Base-by-base conservation (phyloP, 2,797 vertebrate genomes). In the Leptoclinus maculatus region DNA sequence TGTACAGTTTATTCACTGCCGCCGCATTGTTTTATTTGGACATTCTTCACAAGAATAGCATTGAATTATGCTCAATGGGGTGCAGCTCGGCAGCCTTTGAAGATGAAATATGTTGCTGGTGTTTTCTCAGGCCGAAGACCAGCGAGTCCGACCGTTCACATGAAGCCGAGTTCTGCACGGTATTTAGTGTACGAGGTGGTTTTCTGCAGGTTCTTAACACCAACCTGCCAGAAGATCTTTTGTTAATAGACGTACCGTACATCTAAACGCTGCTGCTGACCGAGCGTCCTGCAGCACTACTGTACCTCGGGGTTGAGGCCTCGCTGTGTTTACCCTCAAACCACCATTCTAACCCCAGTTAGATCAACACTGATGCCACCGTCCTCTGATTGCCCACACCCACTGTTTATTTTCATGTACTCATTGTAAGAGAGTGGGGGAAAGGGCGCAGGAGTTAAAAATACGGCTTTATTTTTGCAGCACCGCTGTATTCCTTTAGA, bases 21-120 rank as follows among this genome's bases (percentile, higher is more conserved):
- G 89, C 88, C 34, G 81, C 88, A 84, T 91, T 94, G 92, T 94
- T 94, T 92, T 88, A 90, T 91, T 91, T 94, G 91, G 92, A 93
- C 93, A 92, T 93, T 94, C 94, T 92, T 93, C 86, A 89, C 81
- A 90, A 87, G 91, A 92, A 91, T 87, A 89, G 87, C 89, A 89
- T 92, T 92, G 91, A 93, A 90, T 89, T 88, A 60, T 79, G 73
- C 92, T 87, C 90, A 27, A 89, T 27, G 83, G 93, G 92, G 91
- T 84, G 87, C 85, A 83, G 76, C 84, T 71, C 77, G 81, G 84
- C 89, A 66, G 88, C 85, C 87, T 92, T 92, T 94, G 91, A 90
- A 91, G 85, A 83, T 71, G 43, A 79, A 91, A 88, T 90, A 87
- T 90, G 1, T 89, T 89, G 86, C 87, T 79, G 71, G 53, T 90